These are phyloP conservation scores for Papilio glaucus DNA, from an alignment of 1,140 invertebrate species.

Conservation along the genomic window DNA sequence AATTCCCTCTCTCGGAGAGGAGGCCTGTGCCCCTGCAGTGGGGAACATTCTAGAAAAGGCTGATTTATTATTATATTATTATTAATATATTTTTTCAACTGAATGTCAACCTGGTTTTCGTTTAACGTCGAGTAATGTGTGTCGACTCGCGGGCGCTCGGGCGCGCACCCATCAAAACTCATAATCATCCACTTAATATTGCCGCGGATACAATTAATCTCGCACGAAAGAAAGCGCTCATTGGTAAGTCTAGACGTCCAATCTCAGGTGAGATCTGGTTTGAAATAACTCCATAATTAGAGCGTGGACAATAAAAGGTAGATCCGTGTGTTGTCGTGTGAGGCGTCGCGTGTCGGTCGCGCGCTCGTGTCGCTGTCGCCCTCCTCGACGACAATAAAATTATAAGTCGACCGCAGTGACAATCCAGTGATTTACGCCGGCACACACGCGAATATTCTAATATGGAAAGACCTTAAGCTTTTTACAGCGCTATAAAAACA, in stretches of 20 bases:
- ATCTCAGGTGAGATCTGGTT: slow-evolving; percentile 74
- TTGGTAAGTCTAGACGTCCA: slow-evolving; percentile 67
- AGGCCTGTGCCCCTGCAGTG: too few species aligned
- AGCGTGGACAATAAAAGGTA: slow-evolving; percentile 75
- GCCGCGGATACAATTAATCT: slow-evolving; percentile 71
- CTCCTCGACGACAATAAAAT: slow-evolving; percentile 74
- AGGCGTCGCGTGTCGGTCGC: slow-evolving; percentile 68
- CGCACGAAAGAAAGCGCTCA: slow-evolving; percentile 67
- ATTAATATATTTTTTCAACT: slow-evolving; percentile 38
- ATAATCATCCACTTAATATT: slow-evolving; percentile 72
- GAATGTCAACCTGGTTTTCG: slow-evolving; percentile 21
- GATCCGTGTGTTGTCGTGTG: slow-evolving; percentile 67
- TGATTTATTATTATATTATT: too few species aligned
- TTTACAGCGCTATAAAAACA: slow-evolving; percentile 67
- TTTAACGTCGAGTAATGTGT: slow-evolving; percentile 33
- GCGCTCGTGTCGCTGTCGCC: slow-evolving; percentile 73
- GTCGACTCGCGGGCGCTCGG: slow-evolving; percentile 41
- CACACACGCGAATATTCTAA: slow-evolving; percentile 81
- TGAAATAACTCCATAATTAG: slow-evolving; percentile 73
- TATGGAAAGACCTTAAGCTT: slow-evolving; percentile 72
- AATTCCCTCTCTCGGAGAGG: too few species aligned
- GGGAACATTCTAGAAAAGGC: too few species aligned
- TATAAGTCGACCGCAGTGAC: slow-evolving; percentile 81
- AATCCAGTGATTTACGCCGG: slow-evolving; percentile 81
- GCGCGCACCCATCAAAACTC: slow-evolving; percentile 58